These are phyloP conservation scores for Hemicrepidius hirtus DNA, from an alignment of 2,888 invertebrate species.

Conservation along the genomic window DNA sequence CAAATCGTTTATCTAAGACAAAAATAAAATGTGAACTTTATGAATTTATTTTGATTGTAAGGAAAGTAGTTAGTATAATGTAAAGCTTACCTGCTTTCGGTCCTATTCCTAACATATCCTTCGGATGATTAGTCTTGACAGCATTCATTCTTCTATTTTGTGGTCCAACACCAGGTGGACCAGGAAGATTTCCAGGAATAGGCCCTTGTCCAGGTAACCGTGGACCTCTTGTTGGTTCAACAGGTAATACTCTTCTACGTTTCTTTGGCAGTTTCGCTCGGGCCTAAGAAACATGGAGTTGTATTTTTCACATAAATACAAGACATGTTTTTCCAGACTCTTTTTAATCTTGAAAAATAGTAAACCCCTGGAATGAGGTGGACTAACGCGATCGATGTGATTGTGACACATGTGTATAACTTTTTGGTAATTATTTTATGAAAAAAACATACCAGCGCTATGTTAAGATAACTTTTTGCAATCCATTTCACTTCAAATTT, in stretches of 20 bases:
- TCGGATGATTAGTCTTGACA: constrained; percentile 90
- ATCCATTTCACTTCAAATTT: too few relatives aligned
- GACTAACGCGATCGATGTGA: too few relatives aligned
- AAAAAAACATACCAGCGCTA: too few relatives aligned
- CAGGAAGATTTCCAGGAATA: constrained; percentile 64
- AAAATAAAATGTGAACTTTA: not conserved
- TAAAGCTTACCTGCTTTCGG: constrained; percentile 45
- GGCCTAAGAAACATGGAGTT: constrained; percentile 81
- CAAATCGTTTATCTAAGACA: constrained; percentile 45
- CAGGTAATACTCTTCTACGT: constrained; percentile 95
- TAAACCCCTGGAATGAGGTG: too few relatives aligned
- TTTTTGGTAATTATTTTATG: too few relatives aligned
- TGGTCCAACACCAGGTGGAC: constrained; percentile 69
- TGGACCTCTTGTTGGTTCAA: constrained; percentile 90
- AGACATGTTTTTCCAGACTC: too few relatives aligned
- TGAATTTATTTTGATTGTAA: not conserved
- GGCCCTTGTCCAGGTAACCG: constrained; percentile 72
- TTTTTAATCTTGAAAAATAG: too few relatives aligned
- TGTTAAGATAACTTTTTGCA: too few relatives aligned
- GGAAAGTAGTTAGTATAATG: not conserved
- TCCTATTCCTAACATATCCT: constrained; percentile 75
- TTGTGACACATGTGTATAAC: too few relatives aligned
- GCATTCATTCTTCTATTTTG: constrained; percentile 89
- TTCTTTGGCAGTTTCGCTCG: constrained; percentile 99
- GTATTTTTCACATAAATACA: too few relatives aligned